Conservation (phyloP, 2,888 invertebrate species). For the Lithophane socia region DNA sequence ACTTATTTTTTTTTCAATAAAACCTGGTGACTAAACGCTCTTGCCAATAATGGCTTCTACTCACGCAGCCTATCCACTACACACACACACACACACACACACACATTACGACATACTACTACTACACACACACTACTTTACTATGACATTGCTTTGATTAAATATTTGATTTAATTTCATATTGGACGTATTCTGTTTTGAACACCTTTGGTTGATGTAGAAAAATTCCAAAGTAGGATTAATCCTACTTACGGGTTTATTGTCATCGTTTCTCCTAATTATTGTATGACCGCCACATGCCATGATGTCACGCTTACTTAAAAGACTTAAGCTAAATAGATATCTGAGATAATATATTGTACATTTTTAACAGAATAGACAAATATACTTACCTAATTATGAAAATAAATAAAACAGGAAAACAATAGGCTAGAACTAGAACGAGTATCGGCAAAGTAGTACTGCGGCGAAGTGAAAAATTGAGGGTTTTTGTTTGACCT, state of each 20-base stretch:
- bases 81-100: no score
- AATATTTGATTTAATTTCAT: background rate
- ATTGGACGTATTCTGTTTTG: background rate
- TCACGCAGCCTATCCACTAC: background rate
- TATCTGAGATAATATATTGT: background rate
- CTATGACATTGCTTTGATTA: background rate
- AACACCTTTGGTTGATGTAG: no score
- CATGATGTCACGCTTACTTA: background rate
- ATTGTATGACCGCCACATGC: background rate
- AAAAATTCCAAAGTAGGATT: background rate
- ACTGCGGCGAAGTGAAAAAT: no score
- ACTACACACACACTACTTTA: no score
- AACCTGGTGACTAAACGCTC: background rate
- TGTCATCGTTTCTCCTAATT: conserved; percentile 15
- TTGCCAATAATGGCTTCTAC: no score
- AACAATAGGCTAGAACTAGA: background rate
- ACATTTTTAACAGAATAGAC: background rate
- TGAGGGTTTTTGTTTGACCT: no score
- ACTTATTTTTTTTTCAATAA: background rate
- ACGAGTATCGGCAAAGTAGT: background rate
- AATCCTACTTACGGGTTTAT: background rate
- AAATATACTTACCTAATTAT: no score
- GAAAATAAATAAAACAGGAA: background rate
- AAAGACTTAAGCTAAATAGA: background rate
- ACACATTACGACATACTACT: no score